Conservation (phyloP, 2,113 vertebrate genomes). For the Phylloscopus trochilus region DNA sequence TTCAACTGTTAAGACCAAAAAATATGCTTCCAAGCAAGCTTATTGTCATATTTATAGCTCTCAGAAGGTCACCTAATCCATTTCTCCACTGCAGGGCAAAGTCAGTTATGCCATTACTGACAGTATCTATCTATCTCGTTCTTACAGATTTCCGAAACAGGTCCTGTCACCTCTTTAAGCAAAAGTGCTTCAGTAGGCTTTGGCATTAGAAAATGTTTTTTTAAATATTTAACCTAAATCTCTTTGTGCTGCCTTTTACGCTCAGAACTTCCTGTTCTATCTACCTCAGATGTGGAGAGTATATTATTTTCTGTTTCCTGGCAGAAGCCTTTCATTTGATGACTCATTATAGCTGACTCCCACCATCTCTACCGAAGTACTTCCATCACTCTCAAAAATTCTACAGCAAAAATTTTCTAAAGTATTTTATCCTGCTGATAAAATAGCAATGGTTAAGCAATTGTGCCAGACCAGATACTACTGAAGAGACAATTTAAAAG, state of each 20-base stretch:
- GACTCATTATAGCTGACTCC: neutral
- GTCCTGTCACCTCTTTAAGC: neutral
- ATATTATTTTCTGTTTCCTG: neutral
- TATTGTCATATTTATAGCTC: neutral
- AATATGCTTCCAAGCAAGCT: neutral
- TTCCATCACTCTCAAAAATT: neutral
- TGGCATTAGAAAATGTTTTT: neutral
- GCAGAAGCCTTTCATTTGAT: neutral
- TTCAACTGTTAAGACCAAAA: neutral
- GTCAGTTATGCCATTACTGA: neutral
- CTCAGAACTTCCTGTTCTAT: neutral
- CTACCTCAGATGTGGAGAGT: neutral
- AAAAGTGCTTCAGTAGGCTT: neutral
- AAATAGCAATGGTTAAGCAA: neutral
- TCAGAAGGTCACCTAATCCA: neutral
- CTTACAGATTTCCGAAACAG: neutral
- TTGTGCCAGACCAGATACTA: neutral
- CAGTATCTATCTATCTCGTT: neutral
- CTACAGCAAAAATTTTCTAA: neutral
- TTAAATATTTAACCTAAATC: neutral
- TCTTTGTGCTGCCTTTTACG: neutral
- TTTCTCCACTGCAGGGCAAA: neutral
- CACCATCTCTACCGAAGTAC: neutral
- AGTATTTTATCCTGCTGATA: neutral
- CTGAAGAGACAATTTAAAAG: neutral